Percentiles rank a stretch among this genome's conserved stretches.
Evolutionary conservation across 1,140 invertebrate genomes (phyloP).

Genomic region (Heliconius melpomene): DNA sequence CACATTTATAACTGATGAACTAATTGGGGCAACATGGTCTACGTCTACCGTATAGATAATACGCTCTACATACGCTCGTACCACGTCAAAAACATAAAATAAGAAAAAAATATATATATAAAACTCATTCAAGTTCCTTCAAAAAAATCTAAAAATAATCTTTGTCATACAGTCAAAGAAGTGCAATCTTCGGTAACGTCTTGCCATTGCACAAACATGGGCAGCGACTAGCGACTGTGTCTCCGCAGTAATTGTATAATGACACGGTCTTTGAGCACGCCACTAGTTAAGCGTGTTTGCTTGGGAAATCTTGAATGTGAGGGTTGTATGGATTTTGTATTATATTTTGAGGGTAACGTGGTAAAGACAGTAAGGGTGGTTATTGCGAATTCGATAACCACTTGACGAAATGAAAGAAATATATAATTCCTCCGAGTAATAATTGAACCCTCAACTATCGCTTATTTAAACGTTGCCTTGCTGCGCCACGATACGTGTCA

Average conservation of each 20-base stretch:
- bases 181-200: constrained; percentile 28
- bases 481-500: too few relatives aligned
- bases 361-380: too few relatives aligned
- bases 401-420: too few relatives aligned
- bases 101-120: background rate
- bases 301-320: background rate
- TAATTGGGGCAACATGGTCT: too few relatives aligned
- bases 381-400: too few relatives aligned
- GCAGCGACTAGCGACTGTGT: constrained; percentile 13
- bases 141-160: constrained; percentile 18
- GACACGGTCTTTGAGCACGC: constrained; percentile 26
- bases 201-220: constrained; percentile 29
- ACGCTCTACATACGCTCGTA: too few relatives aligned
- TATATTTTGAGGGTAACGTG: background rate
- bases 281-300: constrained; percentile 3
- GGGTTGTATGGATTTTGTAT: background rate
- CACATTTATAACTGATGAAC: too few relatives aligned
- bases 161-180: constrained; percentile 33
- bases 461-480: too few relatives aligned
- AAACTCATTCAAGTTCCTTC: background rate
- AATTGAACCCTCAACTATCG: too few relatives aligned
- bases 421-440: too few relatives aligned
- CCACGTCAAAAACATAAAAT: background rate
- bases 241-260: constrained; percentile 26
- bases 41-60: too few relatives aligned